Percentiles rank a stretch among this genome's conserved stretches.
Conservation (phyloP, 2,113 vertebrate species). For the Stigmatopora nigra region DNA sequence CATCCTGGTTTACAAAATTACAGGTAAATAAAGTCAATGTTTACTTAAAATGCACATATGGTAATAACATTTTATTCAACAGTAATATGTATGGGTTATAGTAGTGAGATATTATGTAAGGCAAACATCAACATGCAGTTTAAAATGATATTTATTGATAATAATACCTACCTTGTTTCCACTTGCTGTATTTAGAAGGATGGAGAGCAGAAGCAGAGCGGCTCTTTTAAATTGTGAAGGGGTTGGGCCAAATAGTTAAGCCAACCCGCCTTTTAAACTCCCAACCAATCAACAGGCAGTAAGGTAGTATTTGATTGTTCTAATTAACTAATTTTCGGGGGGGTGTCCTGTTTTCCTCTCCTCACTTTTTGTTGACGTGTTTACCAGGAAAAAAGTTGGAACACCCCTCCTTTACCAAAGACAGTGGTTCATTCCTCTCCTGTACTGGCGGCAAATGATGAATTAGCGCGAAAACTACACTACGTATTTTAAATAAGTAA, state of each 20-base stretch:
- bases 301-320: background rate
- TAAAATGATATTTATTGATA: too few species aligned
- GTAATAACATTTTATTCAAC: too few species aligned
- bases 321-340: background rate
- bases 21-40: background rate
- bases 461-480: background rate
- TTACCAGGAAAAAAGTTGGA: too few species aligned
- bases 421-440: slow-evolving; percentile 24
- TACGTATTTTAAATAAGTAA: too few species aligned
- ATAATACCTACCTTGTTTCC: background rate
- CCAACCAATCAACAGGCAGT: background rate
- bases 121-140: background rate
- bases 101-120: too few species aligned
- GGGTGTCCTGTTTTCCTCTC: background rate
- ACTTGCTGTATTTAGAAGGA: slow-evolving; percentile 43
- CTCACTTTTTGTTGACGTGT: background rate
- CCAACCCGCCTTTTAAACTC: slow-evolving; percentile 11
- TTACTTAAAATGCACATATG: too few species aligned
- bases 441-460: background rate
- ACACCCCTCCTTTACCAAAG: background rate
- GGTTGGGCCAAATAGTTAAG: slow-evolving; percentile 43
- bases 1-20: slow-evolving; percentile 17
- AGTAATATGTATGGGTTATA: too few species aligned
- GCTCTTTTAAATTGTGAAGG: slow-evolving; percentile 13
- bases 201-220: slow-evolving; percentile 10